A percentile compares a stretch with the other conserved stretches of the same genome.
phyloP scores from a whole-genome alignment of 2,797 vertebrate genomes.

The Miichthys miiuy region DNA sequence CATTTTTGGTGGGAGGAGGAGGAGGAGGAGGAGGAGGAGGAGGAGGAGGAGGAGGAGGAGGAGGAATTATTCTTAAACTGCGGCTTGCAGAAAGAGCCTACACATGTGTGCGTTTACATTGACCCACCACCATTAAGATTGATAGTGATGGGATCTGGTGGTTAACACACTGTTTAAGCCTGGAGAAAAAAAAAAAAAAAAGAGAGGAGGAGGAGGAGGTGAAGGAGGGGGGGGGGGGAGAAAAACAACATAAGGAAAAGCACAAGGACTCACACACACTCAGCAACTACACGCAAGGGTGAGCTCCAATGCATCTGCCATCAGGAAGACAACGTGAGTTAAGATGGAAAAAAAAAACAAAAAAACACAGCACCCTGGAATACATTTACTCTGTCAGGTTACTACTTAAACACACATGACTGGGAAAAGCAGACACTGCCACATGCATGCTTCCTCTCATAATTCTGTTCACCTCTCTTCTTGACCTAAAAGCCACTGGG shows the following conservation, averaged over 20 bases:
- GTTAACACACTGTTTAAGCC: slow-evolving; percentile 85
- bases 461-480: slow-evolving; percentile 84
- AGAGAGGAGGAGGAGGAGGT: no score
- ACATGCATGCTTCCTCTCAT: slow-evolving; percentile 85
- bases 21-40: no score
- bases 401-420: slow-evolving; percentile 82
- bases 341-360: slow-evolving; percentile 62
- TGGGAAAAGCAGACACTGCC: slow-evolving; percentile 85
- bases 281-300: slow-evolving; percentile 79
- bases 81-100: slow-evolving; percentile 82
- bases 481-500: slow-evolving; percentile 81
- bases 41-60: no score
- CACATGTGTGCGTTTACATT: slow-evolving; percentile 84
- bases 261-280: slow-evolving; percentile 82
- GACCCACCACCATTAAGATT: slow-evolving; percentile 83
- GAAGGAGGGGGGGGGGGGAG: slow-evolving; percentile 33
- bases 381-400: slow-evolving; percentile 82
- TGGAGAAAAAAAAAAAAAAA: slow-evolving; percentile 54
- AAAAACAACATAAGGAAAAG: slow-evolving; percentile 79
- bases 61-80: slow-evolving; percentile 77
- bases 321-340: slow-evolving; percentile 81
- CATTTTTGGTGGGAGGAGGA: slow-evolving; percentile 20
- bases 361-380: slow-evolving; percentile 67
- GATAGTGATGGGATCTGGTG: slow-evolving; percentile 86
- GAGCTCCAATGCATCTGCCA: slow-evolving; percentile 81